Evolutionary conservation across 2,113 vertebrate species (phyloP).

Genomic region (Engraulis encrasicolus): DNA sequence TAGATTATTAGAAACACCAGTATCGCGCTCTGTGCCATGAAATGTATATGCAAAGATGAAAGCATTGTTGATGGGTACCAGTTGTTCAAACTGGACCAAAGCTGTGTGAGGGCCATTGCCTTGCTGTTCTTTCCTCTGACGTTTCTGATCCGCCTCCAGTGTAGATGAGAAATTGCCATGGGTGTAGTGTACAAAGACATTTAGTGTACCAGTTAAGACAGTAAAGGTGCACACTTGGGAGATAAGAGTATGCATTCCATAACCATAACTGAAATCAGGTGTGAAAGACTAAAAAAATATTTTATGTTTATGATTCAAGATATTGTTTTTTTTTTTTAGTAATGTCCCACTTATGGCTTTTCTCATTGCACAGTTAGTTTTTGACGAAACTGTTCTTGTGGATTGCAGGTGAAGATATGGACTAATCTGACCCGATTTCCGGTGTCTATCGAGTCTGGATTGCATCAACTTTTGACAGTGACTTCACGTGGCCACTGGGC

Average conservation of each 20-base stretch:
- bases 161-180: neutral
- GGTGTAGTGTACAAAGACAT: too few relatives aligned
- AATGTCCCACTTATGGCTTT: too few relatives aligned
- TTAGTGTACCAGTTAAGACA: neutral
- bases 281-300: too few relatives aligned
- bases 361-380: too few relatives aligned
- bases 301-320: too few relatives aligned
- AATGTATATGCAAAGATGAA: neutral
- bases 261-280: neutral
- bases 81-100: neutral
- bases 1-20: neutral
- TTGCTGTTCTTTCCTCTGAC: neutral
- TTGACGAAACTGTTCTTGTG: neutral
- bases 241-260: neutral
- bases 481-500: conserved; percentile 36
- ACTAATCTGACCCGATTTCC: conserved; percentile 19
- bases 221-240: neutral
- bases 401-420: conserved; percentile 35
- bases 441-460: conserved; percentile 23
- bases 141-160: neutral
- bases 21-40: conserved; percentile 49
- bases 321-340: too few relatives aligned
- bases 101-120: neutral
- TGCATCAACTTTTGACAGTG: conserved; percentile 27
- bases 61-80: neutral